Conservation (phyloP, 2,113 vertebrate genomes). For the Uria lomvia region DNA sequence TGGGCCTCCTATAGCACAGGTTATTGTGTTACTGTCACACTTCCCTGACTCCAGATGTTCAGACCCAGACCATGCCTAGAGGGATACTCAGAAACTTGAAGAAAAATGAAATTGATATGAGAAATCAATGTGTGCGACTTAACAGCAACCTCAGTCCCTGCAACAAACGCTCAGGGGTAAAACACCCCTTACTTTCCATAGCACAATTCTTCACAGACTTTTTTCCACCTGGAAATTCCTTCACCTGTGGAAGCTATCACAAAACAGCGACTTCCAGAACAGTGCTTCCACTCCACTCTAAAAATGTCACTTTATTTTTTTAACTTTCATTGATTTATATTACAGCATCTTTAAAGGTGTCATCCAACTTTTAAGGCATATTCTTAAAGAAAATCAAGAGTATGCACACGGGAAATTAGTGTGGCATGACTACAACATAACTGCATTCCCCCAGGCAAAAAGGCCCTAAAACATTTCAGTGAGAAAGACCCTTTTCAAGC, state of each 20-base stretch:
- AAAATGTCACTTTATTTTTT: neutral
- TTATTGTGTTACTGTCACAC: neutral
- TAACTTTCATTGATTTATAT: neutral
- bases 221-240: neutral
- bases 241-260: neutral
- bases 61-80: neutral
- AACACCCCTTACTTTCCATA: neutral
- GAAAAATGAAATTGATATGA: neutral
- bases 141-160: neutral
- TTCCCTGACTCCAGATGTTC: neutral
- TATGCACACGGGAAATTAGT: neutral
- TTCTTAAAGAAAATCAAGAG: neutral
- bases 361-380: neutral
- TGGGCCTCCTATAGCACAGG: neutral
- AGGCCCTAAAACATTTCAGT: neutral
- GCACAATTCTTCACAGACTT: neutral
- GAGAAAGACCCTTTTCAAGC: neutral
- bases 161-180: neutral
- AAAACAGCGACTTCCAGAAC: neutral
- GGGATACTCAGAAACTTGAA: neutral
- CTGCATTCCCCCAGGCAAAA: neutral
- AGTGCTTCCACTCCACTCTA: neutral
- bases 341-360: neutral
- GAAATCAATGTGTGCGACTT: rapidly evolving
- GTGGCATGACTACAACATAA: neutral